Evolutionary conservation across 2,113 vertebrate genomes (phyloP), one percentile per base, ranked within the genome.

Genomic region (Heterocephalus glaber): DNA sequence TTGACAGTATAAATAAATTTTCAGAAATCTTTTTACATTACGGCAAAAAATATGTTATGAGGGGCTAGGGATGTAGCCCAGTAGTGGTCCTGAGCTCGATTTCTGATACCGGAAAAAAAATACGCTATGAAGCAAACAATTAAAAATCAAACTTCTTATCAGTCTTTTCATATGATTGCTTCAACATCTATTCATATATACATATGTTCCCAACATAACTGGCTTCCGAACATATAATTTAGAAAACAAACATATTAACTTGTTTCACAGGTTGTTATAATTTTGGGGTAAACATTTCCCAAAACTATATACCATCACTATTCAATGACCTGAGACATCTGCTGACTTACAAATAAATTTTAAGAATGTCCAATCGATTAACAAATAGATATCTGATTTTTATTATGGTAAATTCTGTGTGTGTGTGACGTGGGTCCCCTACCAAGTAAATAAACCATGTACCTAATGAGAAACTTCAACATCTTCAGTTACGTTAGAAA

Each of bases 131-230:
- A 96, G 30, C 19, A 85, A 90, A 80, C 16, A 38, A 86, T 28
- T 94, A 80, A 95, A n/a, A 95, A 89, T 61, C 38, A 95, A 85
- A 88, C 63, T 91, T 86, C 33, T 14, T 63, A 89, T 66, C 66
- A 72, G 77, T 81, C 7, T 52, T 77, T 65, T 68, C 24, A 41
- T 56, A 38, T 61, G 24, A 90, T 79, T 54, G 54, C 61, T 84
- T 90, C 26, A 60, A 83, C 22, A 79, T 74, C 14, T 66, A 70
- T 41, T 89, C n/a, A 92, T 26, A 86, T 13, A 47, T 14, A 70
- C 44, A 47, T 83, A 56, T 38, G 30, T 52, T n/a, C 38, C 49
- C 79, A 85, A 74, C 2, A 38, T 44, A 88, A 38, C 49, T 65
- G 63, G 26, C 5, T 30, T 54, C n/a, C 30, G 89, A 94, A 94